Percentiles rank a stretch among this genome's conserved stretches.
phyloP scores from a whole-genome alignment of 2,113 vertebrate species.

The Boleophthalmus pectinirostris region DNA sequence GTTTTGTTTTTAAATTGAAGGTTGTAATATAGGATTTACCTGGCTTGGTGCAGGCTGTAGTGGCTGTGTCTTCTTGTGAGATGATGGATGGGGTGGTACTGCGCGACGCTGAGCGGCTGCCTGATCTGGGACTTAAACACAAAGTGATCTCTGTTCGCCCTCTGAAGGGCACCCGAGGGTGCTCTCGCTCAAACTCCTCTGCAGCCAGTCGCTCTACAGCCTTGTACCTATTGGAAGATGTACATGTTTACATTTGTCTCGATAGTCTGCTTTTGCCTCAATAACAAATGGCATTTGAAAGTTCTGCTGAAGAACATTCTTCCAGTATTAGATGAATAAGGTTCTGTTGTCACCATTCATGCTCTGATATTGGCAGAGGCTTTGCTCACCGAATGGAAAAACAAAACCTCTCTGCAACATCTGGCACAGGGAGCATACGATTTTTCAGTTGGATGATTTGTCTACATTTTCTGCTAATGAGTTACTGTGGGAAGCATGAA shows the following conservation, averaged over 20 bases:
- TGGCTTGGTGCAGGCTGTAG: slow-evolving; percentile 50
- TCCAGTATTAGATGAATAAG: slow-evolving; percentile 3
- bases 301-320: neutral
- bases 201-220: slow-evolving; percentile 88
- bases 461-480: slow-evolving; percentile 7
- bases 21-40: slow-evolving; percentile 68
- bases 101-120: slow-evolving; percentile 65
- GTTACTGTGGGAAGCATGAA: slow-evolving; percentile 5
- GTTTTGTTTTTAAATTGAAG: neutral
- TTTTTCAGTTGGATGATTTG: slow-evolving; percentile 1
- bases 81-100: slow-evolving; percentile 70
- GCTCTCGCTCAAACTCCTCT: slow-evolving; percentile 89
- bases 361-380: slow-evolving; percentile 7
- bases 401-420: slow-evolving; percentile 13
- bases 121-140: slow-evolving; percentile 82
- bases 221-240: slow-evolving; percentile 85
- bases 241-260: neutral
- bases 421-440: neutral
- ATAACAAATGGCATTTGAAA: neutral
- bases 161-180: slow-evolving; percentile 73
- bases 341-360: neutral
- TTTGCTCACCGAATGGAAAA: slow-evolving; percentile 7
- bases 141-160: slow-evolving; percentile 90
- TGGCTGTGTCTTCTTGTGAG: slow-evolving; percentile 71
- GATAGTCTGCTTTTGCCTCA: neutral